phyloP scores from a whole-genome alignment of 2,888 invertebrate genomes.

The Clanis bilineata region DNA sequence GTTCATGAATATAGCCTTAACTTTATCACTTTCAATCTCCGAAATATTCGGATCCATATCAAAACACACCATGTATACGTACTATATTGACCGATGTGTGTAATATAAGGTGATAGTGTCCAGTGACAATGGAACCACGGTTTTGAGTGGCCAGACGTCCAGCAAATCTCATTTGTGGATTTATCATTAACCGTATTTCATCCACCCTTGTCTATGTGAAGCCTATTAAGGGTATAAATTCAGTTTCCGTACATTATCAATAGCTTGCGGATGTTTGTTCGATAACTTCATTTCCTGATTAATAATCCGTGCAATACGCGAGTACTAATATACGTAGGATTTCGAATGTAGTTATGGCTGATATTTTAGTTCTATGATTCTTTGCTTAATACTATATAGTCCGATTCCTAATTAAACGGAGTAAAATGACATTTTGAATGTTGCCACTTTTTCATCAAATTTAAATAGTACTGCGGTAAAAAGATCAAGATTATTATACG shows the following conservation, averaged over 20 bases:
- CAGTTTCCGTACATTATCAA: conserved; percentile 71
- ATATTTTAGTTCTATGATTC: neutral
- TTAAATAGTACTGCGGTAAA: too few relatives aligned
- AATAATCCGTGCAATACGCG: conserved; percentile 23
- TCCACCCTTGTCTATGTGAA: conserved; percentile 71
- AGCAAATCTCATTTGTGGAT: conserved; percentile 82
- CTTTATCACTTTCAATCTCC: neutral
- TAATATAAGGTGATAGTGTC: conserved; percentile 77
- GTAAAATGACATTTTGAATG: too few relatives aligned
- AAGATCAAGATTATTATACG: too few relatives aligned
- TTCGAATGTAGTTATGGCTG: neutral
- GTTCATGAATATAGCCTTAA: neutral
- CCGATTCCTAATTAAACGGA: too few relatives aligned
- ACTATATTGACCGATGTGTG: conserved; percentile 59
- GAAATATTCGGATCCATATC: neutral
- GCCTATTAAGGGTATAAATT: conserved; percentile 79
- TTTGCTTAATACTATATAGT: too few relatives aligned
- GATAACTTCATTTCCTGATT: conserved; percentile 50
- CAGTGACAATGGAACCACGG: conserved; percentile 72
- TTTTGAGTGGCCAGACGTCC: conserved; percentile 79
- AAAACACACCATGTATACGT: conserved; percentile 29
- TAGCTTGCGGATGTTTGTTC: conserved; percentile 68
- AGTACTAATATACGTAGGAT: neutral
- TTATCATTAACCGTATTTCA: conserved; percentile 81
- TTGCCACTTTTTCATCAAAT: too few relatives aligned